phyloP scores from a whole-genome alignment of 2,113 vertebrate species.

The Notechis scutatus region DNA sequence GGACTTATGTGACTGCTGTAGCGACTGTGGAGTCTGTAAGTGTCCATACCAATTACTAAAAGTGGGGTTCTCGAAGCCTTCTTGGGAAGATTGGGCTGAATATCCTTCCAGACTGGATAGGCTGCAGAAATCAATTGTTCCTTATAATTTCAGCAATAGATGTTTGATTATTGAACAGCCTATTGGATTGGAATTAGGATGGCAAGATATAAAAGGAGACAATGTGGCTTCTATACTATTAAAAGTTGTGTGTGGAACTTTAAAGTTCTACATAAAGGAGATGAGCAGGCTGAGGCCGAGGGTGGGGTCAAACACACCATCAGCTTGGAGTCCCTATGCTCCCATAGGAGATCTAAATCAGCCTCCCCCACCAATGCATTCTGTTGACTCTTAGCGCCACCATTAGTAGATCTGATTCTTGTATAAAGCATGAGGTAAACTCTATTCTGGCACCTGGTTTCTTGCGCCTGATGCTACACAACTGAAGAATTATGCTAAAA shows the following conservation, averaged over 20 bases:
- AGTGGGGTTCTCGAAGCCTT: accelerated
- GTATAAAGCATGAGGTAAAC: not conserved
- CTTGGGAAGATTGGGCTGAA: accelerated
- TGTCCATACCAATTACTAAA: not conserved
- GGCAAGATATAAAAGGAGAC: not conserved
- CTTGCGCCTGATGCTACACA: not conserved
- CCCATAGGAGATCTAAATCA: not conserved
- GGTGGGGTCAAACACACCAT: not conserved
- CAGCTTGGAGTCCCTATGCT: not conserved
- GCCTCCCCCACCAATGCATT: not conserved
- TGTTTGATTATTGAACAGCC: not conserved
- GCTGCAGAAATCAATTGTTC: not conserved
- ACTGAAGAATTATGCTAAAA: not conserved
- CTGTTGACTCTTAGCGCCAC: not conserved
- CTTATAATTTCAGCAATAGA: not conserved
- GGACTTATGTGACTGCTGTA: conserved; percentile 59
- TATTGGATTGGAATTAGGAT: not conserved
- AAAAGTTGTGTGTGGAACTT: not conserved
- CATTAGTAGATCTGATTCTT: not conserved
- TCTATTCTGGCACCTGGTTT: not conserved
- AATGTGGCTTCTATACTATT: not conserved
- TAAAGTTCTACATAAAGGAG: not conserved
- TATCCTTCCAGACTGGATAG: accelerated
- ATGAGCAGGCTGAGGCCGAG: not conserved
- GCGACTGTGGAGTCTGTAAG: conserved; percentile 65